A percentile compares a stretch with the other conserved stretches of the same genome.
Evolutionary conservation across 2,113 vertebrate genomes (phyloP).

Genomic region (Etheostoma cragini): DNA sequence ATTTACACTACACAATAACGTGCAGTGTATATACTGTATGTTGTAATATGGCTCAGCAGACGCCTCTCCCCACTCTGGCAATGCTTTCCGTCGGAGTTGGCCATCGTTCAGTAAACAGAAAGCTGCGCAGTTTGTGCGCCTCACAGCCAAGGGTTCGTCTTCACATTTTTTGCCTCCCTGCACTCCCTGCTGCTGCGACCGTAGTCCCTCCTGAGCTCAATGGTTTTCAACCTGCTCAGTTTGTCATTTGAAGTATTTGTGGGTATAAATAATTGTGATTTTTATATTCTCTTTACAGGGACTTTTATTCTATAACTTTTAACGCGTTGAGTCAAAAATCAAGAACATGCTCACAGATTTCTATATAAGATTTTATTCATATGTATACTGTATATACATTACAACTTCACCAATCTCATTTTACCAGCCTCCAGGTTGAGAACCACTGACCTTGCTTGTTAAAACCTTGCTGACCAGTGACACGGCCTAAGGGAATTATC

Average conservation of each 20-base stretch:
- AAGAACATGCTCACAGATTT: background rate
- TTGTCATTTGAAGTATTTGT: background rate
- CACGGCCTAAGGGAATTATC: conserved; percentile 7
- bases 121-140: conserved; percentile 74
- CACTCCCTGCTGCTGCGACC: conserved; percentile 29
- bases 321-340: background rate
- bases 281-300: background rate
- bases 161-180: conserved; percentile 38
- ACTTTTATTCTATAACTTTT: background rate
- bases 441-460: conserved; percentile 47
- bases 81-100: conserved; percentile 70
- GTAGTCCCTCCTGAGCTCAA: conserved; percentile 35
- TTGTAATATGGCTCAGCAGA: conserved; percentile 72
- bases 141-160: conserved; percentile 74
- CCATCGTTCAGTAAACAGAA: conserved; percentile 73
- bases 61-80: conserved; percentile 63
- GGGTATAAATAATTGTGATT: background rate
- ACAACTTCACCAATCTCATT: background rate
- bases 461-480: conserved; percentile 29
- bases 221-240: conserved; percentile 48
- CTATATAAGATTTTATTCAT: background rate
- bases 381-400: no score
- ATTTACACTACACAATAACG: background rate
- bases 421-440: conserved; percentile 35
- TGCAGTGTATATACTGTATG: conserved; percentile 43